Evolutionary conservation across 2,113 vertebrate genomes (phyloP), one percentile per base, ranked within the genome.

Genomic region (Vidua macroura): DNA sequence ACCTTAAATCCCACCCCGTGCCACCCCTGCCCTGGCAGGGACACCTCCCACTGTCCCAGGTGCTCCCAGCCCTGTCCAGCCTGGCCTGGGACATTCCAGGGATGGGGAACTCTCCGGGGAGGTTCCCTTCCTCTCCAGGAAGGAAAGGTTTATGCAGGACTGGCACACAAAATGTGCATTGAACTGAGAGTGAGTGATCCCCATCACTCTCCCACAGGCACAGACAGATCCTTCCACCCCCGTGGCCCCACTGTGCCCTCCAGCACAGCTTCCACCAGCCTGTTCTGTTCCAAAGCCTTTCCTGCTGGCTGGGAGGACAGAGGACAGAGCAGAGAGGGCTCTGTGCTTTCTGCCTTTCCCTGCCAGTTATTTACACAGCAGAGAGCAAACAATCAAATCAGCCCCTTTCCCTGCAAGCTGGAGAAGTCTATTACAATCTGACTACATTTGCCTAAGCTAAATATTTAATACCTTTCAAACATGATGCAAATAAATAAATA

Each of bases 401-500:
- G 13, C 19, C 49, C 73, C 62, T 56, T 12, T 7, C 62, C 51
- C 53, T 70, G 84, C 79, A 23, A 95, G 69, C 31, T 17, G 16
- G 21, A 67, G 41, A 21, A 70, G n/a, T 73, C 91, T 30, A 72
- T 92, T 93, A 77, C 8, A 21, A 9, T 14, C 77, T 89, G 48
- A 43, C 76, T 72, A 19, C 41, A 9, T 70, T 49, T 88, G 66
- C 91, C 70, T 55, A 75, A 83, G 75, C 35, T 95, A 60, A 97
- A 94, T 93, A 92, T 92, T 93, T 90, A 46, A 87, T 92, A 43
- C 37, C 49, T 33, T 59, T 78, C 75, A 89, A 86, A 91, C 27
- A 94, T 1, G 17, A 67, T 3, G 1, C 27, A 44, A 22, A 53
- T 24, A 1, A 35, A 35, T 35, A 35, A 35, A 1, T 1, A 23